These are phyloP conservation scores for Manis javanica DNA, from an alignment of 2,797 vertebrate genomes.

Conservation along the genomic window DNA sequence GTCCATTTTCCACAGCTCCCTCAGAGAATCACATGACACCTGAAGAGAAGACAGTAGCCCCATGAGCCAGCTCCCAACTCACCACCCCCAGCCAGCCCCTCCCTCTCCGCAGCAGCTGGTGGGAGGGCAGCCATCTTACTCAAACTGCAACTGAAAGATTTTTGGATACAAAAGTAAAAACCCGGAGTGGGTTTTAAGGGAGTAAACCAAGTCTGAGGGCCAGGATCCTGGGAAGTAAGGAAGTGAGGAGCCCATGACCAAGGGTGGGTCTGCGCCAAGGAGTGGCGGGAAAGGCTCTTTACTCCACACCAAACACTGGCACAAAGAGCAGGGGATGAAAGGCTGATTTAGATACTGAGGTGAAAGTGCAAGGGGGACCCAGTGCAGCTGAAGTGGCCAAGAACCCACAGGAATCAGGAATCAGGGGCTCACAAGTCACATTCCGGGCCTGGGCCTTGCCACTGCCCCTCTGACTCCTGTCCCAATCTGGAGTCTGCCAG, in stretches of 20 bases:
- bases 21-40: slow-evolving; percentile 84
- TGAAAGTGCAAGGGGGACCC: background rate
- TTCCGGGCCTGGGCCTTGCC: background rate
- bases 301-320: background rate
- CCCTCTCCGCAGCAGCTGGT: background rate
- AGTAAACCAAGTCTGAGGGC: background rate
- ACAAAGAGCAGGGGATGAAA: background rate
- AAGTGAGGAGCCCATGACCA: background rate
- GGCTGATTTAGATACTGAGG: background rate
- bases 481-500: background rate
- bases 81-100: background rate
- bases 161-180: slow-evolving; percentile 41
- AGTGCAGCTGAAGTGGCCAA: background rate
- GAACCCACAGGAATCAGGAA: background rate
- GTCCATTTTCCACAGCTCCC: slow-evolving; percentile 66
- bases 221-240: background rate
- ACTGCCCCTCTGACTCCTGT: background rate
- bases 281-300: background rate
- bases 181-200: slow-evolving; percentile 31
- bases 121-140: background rate
- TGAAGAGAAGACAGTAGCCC: slow-evolving; percentile 63
- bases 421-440: background rate
- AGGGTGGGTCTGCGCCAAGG: background rate
- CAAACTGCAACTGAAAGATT: background rate
- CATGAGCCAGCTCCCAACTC: background rate